Evolutionary conservation across 2,797 vertebrate species (phyloP).

Genomic region (Chaenodraco wilsoni): DNA sequence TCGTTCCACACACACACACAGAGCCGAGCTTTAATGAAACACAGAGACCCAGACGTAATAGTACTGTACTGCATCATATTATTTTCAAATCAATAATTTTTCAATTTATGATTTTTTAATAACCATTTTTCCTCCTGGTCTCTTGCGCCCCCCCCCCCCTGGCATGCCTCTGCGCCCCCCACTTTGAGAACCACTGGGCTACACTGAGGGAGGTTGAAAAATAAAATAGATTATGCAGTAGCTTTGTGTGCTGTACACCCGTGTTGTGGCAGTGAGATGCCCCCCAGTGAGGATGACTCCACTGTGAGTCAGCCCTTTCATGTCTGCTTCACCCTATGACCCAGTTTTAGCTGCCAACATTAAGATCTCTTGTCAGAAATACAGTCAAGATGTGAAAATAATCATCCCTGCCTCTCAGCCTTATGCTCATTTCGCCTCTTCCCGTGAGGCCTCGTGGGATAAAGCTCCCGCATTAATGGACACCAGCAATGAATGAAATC

Average conservation of each 20-base stretch:
- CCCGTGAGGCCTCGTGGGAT: constrained; percentile 37
- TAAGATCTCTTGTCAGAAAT: constrained; percentile 54
- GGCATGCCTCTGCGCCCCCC: no score
- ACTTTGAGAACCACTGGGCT: no score
- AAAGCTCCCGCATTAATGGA: constrained; percentile 66
- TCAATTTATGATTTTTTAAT: no score
- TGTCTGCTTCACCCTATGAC: constrained; percentile 65
- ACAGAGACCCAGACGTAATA: no score
- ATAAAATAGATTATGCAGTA: constrained; percentile 17
- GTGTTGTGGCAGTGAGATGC: constrained; percentile 44
- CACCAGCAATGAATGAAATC: constrained; percentile 79
- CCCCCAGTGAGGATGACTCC: constrained; percentile 58
- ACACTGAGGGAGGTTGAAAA: not conserved
- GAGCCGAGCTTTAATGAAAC: no score
- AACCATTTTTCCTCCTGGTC: no score
- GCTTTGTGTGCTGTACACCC: constrained; percentile 31
- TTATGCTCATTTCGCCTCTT: constrained; percentile 48
- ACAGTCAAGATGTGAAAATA: constrained; percentile 56
- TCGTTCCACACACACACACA: no score
- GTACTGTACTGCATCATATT: no score
- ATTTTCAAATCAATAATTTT: no score
- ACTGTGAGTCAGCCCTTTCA: constrained; percentile 56
- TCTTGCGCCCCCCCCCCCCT: no score
- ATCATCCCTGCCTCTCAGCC: constrained; percentile 33
- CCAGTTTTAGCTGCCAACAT: constrained; percentile 59